A percentile compares a stretch with the other conserved stretches of the same genome.
Conservation (phyloP, 2,888 invertebrate species). For the Brachynemurus nebulosus region DNA sequence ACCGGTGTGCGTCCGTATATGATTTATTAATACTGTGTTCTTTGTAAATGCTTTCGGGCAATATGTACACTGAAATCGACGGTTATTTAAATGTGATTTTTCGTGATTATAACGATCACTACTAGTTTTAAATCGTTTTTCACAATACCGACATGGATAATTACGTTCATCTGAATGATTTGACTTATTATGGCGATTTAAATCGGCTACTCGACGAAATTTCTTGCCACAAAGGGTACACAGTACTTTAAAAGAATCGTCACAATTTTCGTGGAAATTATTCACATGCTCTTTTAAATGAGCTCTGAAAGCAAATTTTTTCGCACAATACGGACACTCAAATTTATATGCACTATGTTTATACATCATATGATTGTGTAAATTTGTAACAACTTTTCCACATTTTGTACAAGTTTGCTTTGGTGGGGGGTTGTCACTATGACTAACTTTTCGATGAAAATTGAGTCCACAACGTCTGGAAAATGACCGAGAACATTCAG, state of each 20-base stretch:
- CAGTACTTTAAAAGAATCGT: not conserved
- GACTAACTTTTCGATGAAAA: too few relatives aligned
- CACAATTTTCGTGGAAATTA: not conserved
- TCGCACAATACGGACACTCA: not conserved
- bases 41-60: not conserved
- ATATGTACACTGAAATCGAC: not conserved
- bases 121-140: not conserved
- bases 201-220: not conserved
- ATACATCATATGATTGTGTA: not conserved
- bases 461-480: too few relatives aligned
- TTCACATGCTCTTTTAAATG: not conserved
- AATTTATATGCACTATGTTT: not conserved
- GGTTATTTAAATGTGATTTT: conserved; percentile 1
- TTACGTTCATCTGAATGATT: not conserved
- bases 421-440: not conserved
- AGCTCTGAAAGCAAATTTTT: not conserved
- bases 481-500: too few relatives aligned
- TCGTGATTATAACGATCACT: not conserved
- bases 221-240: not conserved
- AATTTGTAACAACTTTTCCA: not conserved
- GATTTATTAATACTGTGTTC: not conserved
- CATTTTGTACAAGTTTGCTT: not conserved
- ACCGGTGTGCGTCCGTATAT: not conserved
- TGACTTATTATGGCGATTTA: not conserved
- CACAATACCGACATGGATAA: not conserved